Evolutionary conservation across 2,888 invertebrate species (phyloP), one percentile per base, ranked within the genome.

Genomic region (Oligia fasciuncula): DNA sequence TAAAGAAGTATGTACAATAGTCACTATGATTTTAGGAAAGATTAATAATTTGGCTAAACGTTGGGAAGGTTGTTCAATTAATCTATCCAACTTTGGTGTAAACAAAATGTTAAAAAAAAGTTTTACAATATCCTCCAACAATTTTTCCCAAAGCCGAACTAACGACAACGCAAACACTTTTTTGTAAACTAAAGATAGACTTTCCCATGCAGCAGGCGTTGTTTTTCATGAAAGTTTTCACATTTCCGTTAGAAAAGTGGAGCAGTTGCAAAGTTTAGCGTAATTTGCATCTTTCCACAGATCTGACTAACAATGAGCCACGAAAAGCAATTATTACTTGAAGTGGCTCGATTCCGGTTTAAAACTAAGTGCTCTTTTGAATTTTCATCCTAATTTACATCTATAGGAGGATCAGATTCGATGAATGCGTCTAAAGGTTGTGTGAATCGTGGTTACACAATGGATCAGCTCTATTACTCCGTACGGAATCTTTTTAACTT

Each of bases 291-390:
- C 95, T 94, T 95, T 93, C 91, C 90, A 90, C 93, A 92, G 95
- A 95, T 94, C 95, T 95, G 96, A 96, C 96, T 96, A 92, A 95
- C 95, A 96, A 96, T 96, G 95, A 95, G 95, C 94, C 94, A 94
- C 94, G 94, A 95, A 96, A 96, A 96, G 96, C 96, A 96, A 96
- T 96, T 96, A 96, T 96, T 96, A 96, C 96, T 96, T 95, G 92
- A 95, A 96, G 95, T 95, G 94, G 93, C 93, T 93, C 93, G 94
- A 95, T 95, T 95, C 94, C 94, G 94, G 94, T 94, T 95, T 95
- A 92, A 95, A 95, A 95, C 94, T 95, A 95, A 95, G 95, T 95
- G 95, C 95, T 96, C 95, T 95, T 96, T 95, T 94, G 94, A 95
- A 95, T 95, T 95, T 94, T 95, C 94, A 93, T 94, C 93, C 93